Percentiles rank a stretch among this genome's conserved stretches.
phyloP scores from a whole-genome alignment of 2,888 invertebrate species.

The Kryphioiulus occultus region DNA sequence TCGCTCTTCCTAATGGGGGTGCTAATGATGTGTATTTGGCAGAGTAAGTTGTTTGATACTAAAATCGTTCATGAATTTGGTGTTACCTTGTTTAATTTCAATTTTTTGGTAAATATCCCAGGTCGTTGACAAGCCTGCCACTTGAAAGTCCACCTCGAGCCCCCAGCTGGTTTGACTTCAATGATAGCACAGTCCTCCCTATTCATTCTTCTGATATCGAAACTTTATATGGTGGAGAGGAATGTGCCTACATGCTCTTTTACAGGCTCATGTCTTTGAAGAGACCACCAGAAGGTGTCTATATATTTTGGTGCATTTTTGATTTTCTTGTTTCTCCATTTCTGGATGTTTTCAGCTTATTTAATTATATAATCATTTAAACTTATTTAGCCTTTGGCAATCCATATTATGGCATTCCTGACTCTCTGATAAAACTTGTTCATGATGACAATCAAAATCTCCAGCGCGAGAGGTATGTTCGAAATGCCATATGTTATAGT shows the following conservation, averaged over 20 bases:
- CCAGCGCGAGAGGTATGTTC: background rate
- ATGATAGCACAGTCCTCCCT: background rate
- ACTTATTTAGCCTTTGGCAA: background rate
- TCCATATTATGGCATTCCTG: background rate
- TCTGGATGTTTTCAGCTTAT: background rate
- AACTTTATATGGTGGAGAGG: background rate
- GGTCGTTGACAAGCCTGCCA: background rate
- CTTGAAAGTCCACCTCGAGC: background rate
- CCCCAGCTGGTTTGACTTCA: background rate
- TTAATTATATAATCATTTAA: background rate
- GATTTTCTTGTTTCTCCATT: background rate
- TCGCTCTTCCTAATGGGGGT: background rate
- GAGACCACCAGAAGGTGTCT: background rate
- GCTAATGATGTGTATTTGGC: background rate
- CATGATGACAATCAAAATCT: background rate
- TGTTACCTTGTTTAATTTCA: background rate
- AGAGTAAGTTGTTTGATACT: background rate
- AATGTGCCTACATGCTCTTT: background rate
- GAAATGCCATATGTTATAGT: too few species aligned
- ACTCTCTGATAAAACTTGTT: background rate
- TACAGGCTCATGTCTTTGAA: background rate
- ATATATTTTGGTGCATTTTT: background rate
- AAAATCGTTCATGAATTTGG: too few species aligned
- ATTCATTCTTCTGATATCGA: background rate
- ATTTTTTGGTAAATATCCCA: background rate